These are phyloP conservation scores for Eidolon dupreanum DNA, from an alignment of 2,797 vertebrate species.

Conservation along the genomic window DNA sequence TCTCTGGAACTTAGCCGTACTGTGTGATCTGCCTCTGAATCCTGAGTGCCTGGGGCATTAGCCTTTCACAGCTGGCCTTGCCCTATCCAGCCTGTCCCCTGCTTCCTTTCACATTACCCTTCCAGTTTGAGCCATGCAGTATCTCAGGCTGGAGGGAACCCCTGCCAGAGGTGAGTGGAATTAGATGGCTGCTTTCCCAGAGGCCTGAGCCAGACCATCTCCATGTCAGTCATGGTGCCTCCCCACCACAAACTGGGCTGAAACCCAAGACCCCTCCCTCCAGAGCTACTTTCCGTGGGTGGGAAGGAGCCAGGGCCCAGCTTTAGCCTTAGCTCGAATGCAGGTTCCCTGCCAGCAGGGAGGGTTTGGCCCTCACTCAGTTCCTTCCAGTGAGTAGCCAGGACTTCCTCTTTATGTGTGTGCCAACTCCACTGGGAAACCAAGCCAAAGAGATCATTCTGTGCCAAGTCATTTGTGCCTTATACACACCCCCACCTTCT, in stretches of 20 bases:
- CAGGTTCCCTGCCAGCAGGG: not conserved
- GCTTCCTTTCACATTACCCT: conserved; percentile 64
- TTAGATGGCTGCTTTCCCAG: conserved; percentile 46
- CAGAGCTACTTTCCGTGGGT: conserved; percentile 57
- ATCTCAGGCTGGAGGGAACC: conserved; percentile 44
- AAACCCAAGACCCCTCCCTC: conserved; percentile 33
- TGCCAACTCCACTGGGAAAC: conserved; percentile 48
- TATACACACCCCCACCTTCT: not conserved
- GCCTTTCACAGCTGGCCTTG: conserved; percentile 42
- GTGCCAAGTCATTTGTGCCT: conserved; percentile 59
- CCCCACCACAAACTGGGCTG: not conserved
- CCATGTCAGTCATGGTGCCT: not conserved
- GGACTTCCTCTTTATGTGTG: conserved; percentile 4
- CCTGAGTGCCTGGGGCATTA: conserved; percentile 50
- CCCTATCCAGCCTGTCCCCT: not conserved
- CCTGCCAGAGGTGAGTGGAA: not conserved
- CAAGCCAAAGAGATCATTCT: conserved; percentile 69
- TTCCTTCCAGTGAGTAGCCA: conserved; percentile 22
- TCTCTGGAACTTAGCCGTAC: conserved; percentile 84
- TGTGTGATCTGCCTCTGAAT: conserved; percentile 80
- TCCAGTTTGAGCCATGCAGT: not conserved
- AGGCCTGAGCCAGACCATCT: conserved; percentile 61
- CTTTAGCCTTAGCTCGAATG: conserved; percentile 30
- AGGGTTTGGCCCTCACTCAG: not conserved
- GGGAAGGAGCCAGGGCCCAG: conserved; percentile 36